A percentile compares a stretch with the other conserved stretches of the same genome.
Evolutionary conservation across 2,113 vertebrate genomes (phyloP).

Genomic region (Astatotilapia flaviijosephi): DNA sequence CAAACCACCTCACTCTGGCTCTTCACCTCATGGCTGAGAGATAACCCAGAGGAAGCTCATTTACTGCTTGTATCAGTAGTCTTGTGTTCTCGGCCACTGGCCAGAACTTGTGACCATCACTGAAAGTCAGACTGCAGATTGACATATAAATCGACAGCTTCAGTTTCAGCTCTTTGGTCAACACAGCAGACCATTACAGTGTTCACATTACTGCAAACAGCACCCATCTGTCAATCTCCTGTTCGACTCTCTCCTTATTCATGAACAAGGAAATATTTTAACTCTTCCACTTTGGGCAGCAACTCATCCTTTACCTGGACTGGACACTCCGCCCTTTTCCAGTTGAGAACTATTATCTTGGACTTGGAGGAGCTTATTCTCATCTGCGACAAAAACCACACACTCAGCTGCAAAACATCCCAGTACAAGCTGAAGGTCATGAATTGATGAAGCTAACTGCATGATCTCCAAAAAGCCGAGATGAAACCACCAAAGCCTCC

Average conservation of each 20-base stretch:
- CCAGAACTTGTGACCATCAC: fast-evolving
- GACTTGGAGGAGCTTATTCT: neutral
- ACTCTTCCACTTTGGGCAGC: neutral
- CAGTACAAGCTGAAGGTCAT: neutral
- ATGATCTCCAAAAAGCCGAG: fast-evolving
- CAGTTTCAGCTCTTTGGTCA: fast-evolving
- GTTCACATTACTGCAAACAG: neutral
- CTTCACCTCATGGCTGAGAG: fast-evolving
- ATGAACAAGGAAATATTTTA: fast-evolving
- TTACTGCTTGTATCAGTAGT: neutral
- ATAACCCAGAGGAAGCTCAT: neutral
- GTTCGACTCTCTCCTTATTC: neutral
- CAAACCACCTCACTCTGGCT: neutral
- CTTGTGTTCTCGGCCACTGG: fast-evolving
- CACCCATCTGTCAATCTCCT: fast-evolving
- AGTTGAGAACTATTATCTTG: neutral
- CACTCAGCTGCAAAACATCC: neutral
- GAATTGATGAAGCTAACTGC: neutral
- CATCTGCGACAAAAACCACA: neutral
- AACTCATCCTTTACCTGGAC: neutral
- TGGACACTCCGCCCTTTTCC: neutral
- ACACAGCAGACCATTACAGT: neutral
- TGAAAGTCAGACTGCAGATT: fast-evolving
- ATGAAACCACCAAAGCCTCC: neutral
- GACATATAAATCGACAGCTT: neutral